Conservation (phyloP, 2,888 invertebrate genomes). For the Rhingia campestris region DNA sequence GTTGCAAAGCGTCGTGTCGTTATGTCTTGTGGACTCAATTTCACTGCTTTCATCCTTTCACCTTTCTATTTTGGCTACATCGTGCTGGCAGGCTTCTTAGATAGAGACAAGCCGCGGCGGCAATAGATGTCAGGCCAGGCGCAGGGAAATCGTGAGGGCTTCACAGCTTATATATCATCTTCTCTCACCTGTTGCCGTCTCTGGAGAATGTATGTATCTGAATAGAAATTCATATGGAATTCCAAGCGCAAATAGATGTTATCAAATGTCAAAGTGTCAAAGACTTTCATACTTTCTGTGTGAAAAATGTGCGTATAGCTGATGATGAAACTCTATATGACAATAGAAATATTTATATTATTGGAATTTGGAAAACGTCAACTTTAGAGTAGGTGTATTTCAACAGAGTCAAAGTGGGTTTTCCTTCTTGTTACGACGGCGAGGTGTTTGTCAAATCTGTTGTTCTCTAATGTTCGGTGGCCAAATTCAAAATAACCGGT, state of each 20-base stretch:
- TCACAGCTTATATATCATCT: background rate
- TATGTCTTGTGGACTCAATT: constrained; percentile 62
- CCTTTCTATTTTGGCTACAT: constrained; percentile 57
- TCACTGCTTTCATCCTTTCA: constrained; percentile 67
- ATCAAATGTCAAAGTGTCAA: constrained; percentile 42
- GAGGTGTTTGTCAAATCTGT: no score
- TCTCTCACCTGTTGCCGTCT: background rate
- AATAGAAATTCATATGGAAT: constrained; percentile 2
- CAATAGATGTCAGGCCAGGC: constrained; percentile 9
- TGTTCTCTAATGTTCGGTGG: no score
- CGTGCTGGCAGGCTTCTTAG: background rate
- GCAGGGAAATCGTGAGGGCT: constrained; percentile 39
- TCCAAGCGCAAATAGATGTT: constrained; percentile 36
- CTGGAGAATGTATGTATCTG: constrained; percentile 3
- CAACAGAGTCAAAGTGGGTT: no score
- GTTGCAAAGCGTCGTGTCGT: constrained; percentile 23
- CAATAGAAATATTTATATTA: no score
- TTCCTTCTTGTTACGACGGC: no score
- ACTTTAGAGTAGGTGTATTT: no score
- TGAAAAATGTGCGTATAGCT: no score
- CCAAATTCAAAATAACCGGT: no score
- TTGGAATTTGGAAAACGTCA: no score
- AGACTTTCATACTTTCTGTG: background rate
- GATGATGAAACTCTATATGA: no score
- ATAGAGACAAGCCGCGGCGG: constrained; percentile 17